Conservation (phyloP, 2,888 invertebrate genomes). For the Merodon equestris region DNA sequence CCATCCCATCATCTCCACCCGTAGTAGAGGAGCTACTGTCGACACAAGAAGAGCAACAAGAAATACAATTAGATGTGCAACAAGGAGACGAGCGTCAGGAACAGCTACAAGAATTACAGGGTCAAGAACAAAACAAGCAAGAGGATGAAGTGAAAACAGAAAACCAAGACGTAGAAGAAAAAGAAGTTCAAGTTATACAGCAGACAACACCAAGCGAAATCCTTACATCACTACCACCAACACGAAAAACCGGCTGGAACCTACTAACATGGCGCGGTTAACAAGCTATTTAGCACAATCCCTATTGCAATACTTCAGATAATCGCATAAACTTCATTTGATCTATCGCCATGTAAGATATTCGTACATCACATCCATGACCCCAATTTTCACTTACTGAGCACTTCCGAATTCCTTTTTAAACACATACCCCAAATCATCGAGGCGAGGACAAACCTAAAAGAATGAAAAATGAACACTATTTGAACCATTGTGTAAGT, state of each 20-base stretch:
- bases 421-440: slow-evolving; percentile 18
- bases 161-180: slow-evolving; percentile 72
- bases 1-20: neutral
- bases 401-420: neutral
- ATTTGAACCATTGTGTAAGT: no score
- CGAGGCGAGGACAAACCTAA: slow-evolving; percentile 4
- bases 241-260: slow-evolving; percentile 74
- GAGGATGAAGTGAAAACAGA: slow-evolving; percentile 17
- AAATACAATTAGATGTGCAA: slow-evolving; percentile 22
- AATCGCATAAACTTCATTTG: slow-evolving; percentile 4
- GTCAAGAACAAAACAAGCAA: slow-evolving; percentile 69
- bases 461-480: neutral
- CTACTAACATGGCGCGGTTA: slow-evolving; percentile 76
- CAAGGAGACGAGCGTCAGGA: slow-evolving; percentile 75
- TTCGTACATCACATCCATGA: no score
- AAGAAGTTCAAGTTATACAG: slow-evolving; percentile 13
- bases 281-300: neutral
- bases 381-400: no score
- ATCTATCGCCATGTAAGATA: slow-evolving; percentile 20
- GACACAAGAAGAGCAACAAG: slow-evolving; percentile 76
- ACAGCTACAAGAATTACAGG: slow-evolving; percentile 73
- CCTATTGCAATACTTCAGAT: neutral
- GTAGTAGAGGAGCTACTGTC: slow-evolving; percentile 21
- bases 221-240: slow-evolving; percentile 44
- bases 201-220: slow-evolving; percentile 38